Percentiles rank a stretch among this genome's conserved stretches.
Conservation (phyloP, 2,888 invertebrate species). For the Conus canariensis region DNA sequence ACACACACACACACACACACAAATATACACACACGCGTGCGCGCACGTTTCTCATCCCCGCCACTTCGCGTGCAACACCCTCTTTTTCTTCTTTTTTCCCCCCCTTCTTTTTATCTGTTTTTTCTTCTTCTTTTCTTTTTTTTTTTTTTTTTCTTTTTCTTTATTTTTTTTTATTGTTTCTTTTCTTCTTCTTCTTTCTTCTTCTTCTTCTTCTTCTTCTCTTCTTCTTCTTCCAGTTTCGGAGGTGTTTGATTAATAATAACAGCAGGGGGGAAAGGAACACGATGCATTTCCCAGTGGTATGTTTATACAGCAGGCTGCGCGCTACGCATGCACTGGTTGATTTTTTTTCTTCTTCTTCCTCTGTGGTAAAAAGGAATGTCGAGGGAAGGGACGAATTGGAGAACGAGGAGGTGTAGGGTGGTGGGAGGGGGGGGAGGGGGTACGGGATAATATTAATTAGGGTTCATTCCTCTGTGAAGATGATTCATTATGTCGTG, state of each 20-base stretch:
- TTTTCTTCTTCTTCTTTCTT: neutral
- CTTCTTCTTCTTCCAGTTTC: neutral
- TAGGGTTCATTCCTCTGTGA: too few species aligned
- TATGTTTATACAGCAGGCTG: neutral
- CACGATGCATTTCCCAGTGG: neutral
- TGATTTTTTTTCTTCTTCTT: neutral
- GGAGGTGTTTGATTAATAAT: slow-evolving; percentile 7
- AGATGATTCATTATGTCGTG: too few species aligned
- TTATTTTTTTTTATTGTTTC: too few species aligned
- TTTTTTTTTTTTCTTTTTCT: neutral
- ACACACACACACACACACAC: too few species aligned
- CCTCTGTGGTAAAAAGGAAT: too few species aligned
- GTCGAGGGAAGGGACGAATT: too few species aligned
- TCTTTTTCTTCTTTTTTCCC: too few species aligned
- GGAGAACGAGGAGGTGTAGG: neutral
- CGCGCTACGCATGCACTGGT: neutral
- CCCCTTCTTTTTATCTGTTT: neutral
- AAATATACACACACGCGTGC: too few species aligned
- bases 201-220: neutral
- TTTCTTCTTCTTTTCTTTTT: neutral
- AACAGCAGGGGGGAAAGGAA: neutral
- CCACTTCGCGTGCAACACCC: too few species aligned
- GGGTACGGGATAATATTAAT: neutral
- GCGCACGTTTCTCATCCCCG: too few species aligned
- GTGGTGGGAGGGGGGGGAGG: neutral